Conservation (phyloP, 2,113 vertebrate species). For the Ammospiza caudacuta region DNA sequence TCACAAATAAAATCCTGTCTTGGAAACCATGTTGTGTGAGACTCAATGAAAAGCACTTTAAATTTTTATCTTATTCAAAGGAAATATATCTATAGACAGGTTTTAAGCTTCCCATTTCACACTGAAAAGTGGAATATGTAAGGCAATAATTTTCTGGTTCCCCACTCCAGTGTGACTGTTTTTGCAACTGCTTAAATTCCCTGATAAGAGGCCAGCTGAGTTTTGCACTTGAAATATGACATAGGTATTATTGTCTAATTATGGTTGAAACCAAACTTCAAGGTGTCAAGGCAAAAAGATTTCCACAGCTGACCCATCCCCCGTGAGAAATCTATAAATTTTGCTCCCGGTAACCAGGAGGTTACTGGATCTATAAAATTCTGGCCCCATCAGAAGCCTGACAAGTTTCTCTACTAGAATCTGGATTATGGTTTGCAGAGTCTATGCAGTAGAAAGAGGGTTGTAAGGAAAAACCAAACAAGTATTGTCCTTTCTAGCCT, state of each 20-base stretch:
- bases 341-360: neutral
- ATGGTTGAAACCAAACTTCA: neutral
- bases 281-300: neutral
- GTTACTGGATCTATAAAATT: neutral
- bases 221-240: neutral
- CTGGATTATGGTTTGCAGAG: neutral
- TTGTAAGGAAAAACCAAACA: neutral
- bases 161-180: neutral
- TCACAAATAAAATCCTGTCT: neutral
- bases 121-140: neutral
- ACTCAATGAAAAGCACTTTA: neutral
- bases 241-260: neutral
- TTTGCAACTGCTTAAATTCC: neutral
- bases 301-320: neutral
- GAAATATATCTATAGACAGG: neutral
- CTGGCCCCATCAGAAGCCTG: neutral
- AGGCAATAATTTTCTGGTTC: neutral
- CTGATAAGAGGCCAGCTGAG: neutral
- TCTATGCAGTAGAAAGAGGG: neutral
- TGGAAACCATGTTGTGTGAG: neutral
- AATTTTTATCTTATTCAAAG: neutral
- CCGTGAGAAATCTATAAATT: neutral
- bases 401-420: neutral
- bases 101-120: neutral
- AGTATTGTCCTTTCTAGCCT: neutral